These are phyloP conservation scores for Eupithecia exiguata DNA, from an alignment of 2,888 invertebrate genomes.

Conservation along the genomic window DNA sequence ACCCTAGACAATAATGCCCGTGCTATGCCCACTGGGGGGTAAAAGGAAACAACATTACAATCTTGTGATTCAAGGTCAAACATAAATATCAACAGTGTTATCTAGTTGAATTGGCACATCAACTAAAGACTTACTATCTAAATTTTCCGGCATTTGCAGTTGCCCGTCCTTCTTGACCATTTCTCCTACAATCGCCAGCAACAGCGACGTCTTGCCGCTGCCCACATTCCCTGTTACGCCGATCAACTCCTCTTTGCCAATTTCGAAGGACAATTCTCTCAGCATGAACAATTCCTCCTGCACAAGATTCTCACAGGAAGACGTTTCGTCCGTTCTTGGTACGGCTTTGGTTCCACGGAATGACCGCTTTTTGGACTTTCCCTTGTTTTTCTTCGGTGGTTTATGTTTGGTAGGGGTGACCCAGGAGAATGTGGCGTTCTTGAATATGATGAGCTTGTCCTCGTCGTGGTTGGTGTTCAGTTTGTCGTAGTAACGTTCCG, in stretches of 20 bases:
- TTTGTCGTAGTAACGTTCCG: constrained; percentile 85
- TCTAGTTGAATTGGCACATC: not conserved
- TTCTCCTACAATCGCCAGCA: constrained; percentile 94
- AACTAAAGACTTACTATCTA: constrained; percentile 79
- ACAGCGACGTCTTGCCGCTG: constrained; percentile 94
- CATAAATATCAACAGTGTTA: too few relatives aligned
- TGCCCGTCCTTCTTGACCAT: constrained; percentile 88
- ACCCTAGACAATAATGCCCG: too few relatives aligned
- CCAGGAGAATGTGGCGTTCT: constrained; percentile 86
- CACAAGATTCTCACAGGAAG: constrained; percentile 49
- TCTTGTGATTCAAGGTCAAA: not conserved
- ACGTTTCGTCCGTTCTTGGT: constrained; percentile 61
- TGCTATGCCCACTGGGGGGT: too few relatives aligned
- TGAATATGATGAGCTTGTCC: constrained; percentile 84
- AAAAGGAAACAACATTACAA: too few relatives aligned
- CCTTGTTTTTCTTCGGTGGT: constrained; percentile 73
- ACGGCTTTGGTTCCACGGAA: constrained; percentile 61
- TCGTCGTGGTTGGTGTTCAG: constrained; percentile 77
- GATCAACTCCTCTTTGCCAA: constrained; percentile 88
- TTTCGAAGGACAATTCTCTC: constrained; percentile 65
- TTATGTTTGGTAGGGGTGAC: constrained; percentile 67
- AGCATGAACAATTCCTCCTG: constrained; percentile 65
- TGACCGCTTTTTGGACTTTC: constrained; percentile 74
- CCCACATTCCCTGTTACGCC: constrained; percentile 96
- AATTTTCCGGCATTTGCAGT: constrained; percentile 87